Evolutionary conservation across 2,888 invertebrate genomes (phyloP).

Genomic region (Ophion slaviceki): DNA sequence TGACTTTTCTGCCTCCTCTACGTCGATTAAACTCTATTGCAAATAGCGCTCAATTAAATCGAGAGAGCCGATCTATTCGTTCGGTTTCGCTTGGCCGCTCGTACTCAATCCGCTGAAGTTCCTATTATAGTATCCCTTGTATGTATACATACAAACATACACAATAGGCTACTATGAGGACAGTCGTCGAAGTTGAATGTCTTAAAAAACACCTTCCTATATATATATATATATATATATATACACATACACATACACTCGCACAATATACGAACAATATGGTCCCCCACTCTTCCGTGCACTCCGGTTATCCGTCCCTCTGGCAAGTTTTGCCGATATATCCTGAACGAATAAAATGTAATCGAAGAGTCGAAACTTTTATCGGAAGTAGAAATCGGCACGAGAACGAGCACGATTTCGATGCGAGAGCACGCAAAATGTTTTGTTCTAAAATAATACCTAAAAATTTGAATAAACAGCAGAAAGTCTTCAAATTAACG

Average conservation of each 20-base stretch:
- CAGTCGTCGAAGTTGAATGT: too few relatives aligned
- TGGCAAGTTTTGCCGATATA: constrained; percentile 43
- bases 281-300: too few relatives aligned
- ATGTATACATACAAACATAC: constrained; percentile 12
- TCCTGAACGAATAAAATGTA: constrained; percentile 43
- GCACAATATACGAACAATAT: too few relatives aligned
- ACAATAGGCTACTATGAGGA: too few relatives aligned
- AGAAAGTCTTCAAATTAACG: neutral
- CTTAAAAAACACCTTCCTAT: too few relatives aligned
- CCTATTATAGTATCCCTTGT: constrained; percentile 21
- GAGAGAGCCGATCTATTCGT: constrained; percentile 61
- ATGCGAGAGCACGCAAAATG: neutral
- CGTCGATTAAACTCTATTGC: constrained; percentile 65
- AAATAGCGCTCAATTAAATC: constrained; percentile 65
- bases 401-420: constrained; percentile 5
- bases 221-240: neutral
- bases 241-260: neutral
- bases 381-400: neutral
- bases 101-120: constrained; percentile 51
- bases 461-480: neutral
- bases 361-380: constrained; percentile 60
- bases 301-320: neutral
- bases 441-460: neutral
- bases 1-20: constrained; percentile 43
- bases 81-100: constrained; percentile 60